phyloP scores from a whole-genome alignment of 1,140 invertebrate species.

The Dreissena polymorpha region DNA sequence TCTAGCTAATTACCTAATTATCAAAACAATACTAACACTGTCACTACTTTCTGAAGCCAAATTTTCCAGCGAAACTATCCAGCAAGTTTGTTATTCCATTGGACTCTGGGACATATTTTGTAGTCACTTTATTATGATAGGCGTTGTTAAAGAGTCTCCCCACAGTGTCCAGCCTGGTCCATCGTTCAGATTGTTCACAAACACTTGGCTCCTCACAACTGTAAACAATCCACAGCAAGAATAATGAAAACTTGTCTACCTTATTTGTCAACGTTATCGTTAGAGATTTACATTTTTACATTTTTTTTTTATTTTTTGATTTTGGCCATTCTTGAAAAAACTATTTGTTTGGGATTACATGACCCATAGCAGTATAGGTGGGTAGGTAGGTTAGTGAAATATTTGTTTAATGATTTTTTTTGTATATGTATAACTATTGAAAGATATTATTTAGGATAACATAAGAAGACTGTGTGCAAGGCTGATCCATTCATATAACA shows the following conservation, averaged over 20 bases:
- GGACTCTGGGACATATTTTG: conserved; percentile 79
- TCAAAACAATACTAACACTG: too few relatives aligned
- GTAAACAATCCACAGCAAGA: conserved; percentile 27
- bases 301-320: background rate
- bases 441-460: too few relatives aligned
- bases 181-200: conserved; percentile 78
- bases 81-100: conserved; percentile 79
- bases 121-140: conserved; percentile 82
- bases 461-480: too few relatives aligned
- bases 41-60: conserved; percentile 75
- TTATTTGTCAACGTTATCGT: too few relatives aligned
- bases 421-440: too few relatives aligned
- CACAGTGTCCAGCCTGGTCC: conserved; percentile 82
- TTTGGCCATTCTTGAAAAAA: too few relatives aligned
- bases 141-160: conserved; percentile 82
- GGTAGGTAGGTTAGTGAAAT: too few relatives aligned
- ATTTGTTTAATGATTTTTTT: too few relatives aligned
- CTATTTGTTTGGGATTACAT: too few relatives aligned
- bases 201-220: conserved; percentile 62
- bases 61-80: conserved; percentile 83
- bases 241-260: background rate
- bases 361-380: too few relatives aligned
- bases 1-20: too few relatives aligned
- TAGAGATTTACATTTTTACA: background rate
- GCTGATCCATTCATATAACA: too few relatives aligned